These are phyloP conservation scores for Carettochelys insculpta DNA, from an alignment of 2,113 vertebrate genomes.

Conservation along the genomic window DNA sequence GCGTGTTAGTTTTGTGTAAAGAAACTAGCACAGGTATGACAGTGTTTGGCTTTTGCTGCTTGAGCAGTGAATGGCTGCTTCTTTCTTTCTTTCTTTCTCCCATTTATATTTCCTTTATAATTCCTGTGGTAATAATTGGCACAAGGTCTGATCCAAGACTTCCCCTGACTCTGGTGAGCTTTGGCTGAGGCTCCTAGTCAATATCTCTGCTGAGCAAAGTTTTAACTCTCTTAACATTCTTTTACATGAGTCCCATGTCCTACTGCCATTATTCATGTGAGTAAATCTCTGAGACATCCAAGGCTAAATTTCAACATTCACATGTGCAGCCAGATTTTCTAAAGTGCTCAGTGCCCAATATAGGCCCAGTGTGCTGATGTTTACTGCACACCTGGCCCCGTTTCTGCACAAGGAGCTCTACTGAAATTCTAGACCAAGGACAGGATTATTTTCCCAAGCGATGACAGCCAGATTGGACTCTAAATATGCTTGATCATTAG, in stretches of 20 bases:
- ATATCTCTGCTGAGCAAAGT: accelerated
- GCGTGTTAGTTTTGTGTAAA: neutral
- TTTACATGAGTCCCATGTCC: neutral
- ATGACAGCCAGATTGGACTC: neutral
- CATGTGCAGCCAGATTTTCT: neutral
- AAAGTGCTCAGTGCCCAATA: neutral
- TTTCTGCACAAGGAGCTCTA: neutral
- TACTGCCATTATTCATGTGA: neutral
- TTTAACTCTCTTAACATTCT: neutral
- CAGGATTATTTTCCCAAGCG: neutral
- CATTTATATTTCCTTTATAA: accelerated
- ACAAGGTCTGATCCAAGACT: constrained; percentile 12
- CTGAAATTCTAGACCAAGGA: constrained; percentile 7
- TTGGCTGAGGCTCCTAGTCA: neutral
- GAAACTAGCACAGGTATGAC: neutral
- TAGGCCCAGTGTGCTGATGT: neutral
- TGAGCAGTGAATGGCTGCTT: constrained; percentile 7
- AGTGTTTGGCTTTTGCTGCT: neutral
- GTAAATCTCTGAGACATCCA: neutral
- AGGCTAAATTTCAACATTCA: neutral
- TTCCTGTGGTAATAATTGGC: neutral
- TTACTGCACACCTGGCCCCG: accelerated
- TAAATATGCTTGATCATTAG: neutral
- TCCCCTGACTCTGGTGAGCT: neutral
- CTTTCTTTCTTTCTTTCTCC: neutral